A percentile compares a stretch with the other conserved stretches of the same genome.
These are phyloP conservation scores for Chamaetylas fuelleborni DNA, from an alignment of 2,113 vertebrate genomes.

Conservation along the genomic window DNA sequence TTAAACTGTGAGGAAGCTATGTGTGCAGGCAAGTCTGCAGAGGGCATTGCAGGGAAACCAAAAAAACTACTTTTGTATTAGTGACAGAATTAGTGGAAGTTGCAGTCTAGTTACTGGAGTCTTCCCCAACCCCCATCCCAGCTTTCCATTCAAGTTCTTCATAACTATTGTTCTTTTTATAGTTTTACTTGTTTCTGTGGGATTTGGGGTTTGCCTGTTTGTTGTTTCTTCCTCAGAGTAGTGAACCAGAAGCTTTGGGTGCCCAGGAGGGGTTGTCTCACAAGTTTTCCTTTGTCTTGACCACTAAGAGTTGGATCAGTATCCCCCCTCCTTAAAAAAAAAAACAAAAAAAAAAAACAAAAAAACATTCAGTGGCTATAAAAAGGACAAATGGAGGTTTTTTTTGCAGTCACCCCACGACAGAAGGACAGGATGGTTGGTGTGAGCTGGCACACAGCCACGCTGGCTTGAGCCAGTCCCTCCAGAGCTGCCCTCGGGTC, in stretches of 20 bases:
- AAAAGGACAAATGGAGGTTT: neutral
- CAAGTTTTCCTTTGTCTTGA: neutral
- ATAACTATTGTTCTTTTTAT: neutral
- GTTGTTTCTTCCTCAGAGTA: neutral
- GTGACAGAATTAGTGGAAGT: neutral
- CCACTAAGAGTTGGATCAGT: neutral
- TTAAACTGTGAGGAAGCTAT: neutral
- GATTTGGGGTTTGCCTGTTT: neutral
- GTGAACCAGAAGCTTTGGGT: neutral
- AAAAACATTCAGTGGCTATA: neutral
- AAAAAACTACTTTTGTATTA: neutral
- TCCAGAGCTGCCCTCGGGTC: neutral
- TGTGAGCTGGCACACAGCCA: neutral
- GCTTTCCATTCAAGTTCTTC: neutral
- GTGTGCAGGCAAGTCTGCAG: neutral
- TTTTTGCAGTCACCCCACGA: neutral
- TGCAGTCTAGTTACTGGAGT: neutral
- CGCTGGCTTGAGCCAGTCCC: neutral
- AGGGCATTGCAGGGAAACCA: neutral
- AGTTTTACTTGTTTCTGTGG: neutral
- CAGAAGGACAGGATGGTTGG: neutral
- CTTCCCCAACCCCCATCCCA: neutral
- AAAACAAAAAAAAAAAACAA: neutral
- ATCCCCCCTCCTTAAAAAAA: neutral
- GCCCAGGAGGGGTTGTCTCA: neutral